A percentile compares a stretch with the other conserved stretches of the same genome.
Conservation (phyloP, 1,140 invertebrate genomes). For the Phortica variegata region DNA sequence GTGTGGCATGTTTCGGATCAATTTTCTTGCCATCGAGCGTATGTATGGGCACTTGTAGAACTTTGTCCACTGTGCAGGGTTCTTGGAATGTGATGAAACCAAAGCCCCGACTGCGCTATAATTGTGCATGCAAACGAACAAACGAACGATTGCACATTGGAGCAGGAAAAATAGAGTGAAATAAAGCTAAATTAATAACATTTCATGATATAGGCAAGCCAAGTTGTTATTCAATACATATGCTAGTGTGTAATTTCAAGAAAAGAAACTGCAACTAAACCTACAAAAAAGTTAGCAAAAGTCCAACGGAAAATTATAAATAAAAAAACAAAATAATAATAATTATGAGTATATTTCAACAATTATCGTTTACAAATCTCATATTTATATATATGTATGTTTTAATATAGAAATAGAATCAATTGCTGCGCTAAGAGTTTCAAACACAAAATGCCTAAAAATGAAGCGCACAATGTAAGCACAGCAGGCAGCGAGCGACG, state of each 20-base stretch:
- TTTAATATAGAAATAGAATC: no score
- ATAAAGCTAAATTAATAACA: constrained; percentile 9
- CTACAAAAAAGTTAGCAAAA: constrained; percentile 51
- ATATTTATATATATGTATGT: background rate
- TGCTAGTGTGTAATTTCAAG: constrained; percentile 43
- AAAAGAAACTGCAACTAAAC: constrained; percentile 21
- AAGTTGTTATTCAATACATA: constrained; percentile 35
- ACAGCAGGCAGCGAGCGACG: no score
- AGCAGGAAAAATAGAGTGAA: constrained; percentile 11
- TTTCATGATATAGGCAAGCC: constrained; percentile 13
- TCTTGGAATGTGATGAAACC: constrained; percentile 92
- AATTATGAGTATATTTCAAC: background rate
- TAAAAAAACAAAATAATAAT: constrained; percentile 16
- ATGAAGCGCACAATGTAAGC: no score
- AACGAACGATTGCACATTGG: background rate
- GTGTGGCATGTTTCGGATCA: constrained; percentile 89
- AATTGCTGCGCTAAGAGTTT: no score
- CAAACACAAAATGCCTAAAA: no score
- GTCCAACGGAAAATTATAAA: constrained; percentile 24
- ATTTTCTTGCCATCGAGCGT: constrained; percentile 93
- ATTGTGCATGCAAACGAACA: constrained; percentile 25
- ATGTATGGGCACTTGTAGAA: constrained; percentile 85
- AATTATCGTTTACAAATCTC: background rate
- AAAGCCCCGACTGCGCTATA: constrained; percentile 88
- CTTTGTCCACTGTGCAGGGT: constrained; percentile 84